A percentile compares a stretch with the other conserved stretches of the same genome.
phyloP scores from a whole-genome alignment of 2,113 vertebrate genomes.

The Halichoeres trimaculatus region DNA sequence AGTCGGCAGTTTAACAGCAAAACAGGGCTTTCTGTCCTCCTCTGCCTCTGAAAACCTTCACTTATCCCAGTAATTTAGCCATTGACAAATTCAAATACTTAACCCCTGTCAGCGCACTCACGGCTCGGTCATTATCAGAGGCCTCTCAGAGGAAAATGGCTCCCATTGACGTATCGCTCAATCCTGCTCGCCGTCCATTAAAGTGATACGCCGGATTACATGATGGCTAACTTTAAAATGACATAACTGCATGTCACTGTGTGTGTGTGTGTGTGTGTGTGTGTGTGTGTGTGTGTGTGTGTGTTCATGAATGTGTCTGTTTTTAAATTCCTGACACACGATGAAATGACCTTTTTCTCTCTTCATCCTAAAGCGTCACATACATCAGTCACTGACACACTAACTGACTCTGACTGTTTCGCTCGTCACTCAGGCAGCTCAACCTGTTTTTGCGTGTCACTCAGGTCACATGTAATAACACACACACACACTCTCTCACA shows the following conservation, averaged over 20 bases:
- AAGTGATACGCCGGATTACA: constrained; percentile 19
- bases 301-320: too few species aligned
- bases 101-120: constrained; percentile 18
- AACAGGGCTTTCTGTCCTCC: constrained; percentile 10
- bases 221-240: constrained; percentile 22
- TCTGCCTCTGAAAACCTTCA: constrained; percentile 36
- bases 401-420: constrained; percentile 18
- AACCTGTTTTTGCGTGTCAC: constrained; percentile 44
- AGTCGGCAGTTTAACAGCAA: constrained; percentile 24
- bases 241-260: background rate
- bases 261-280: background rate
- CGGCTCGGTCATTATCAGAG: constrained; percentile 13
- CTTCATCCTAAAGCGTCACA: background rate
- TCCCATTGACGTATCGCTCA: background rate
- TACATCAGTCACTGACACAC: constrained; percentile 1
- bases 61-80: constrained; percentile 11
- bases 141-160: constrained; percentile 30
- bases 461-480: constrained; percentile 35
- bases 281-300: background rate
- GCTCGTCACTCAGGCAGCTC: constrained; percentile 40
- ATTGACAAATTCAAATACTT: constrained; percentile 43
- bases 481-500: background rate
- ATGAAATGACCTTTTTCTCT: background rate
- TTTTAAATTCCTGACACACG: too few species aligned
- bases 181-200: constrained; percentile 10